These are phyloP conservation scores for Aurelia coerulea DNA, from an alignment of 30 jellyfish, hydroid and myxozoan species.

Conservation along the genomic window DNA sequence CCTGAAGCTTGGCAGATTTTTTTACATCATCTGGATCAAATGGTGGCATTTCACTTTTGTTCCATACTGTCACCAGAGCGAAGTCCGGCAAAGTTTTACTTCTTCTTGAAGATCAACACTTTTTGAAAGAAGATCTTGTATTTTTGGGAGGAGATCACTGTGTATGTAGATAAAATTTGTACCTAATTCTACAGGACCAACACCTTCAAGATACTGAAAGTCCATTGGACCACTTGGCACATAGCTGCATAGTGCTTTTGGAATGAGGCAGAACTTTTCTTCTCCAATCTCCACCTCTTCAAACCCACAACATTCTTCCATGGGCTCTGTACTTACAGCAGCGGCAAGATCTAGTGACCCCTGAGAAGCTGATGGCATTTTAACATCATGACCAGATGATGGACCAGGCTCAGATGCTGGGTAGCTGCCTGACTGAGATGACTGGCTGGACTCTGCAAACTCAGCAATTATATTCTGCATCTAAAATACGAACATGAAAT, in stretches of 20 bases:
- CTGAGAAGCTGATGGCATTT: slow-evolving; percentile 10
- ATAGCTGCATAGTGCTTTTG: not conserved
- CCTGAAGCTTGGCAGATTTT: slow-evolving; percentile 8
- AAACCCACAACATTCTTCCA: not conserved
- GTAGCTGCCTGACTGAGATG: slow-evolving; percentile 9
- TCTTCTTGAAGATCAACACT: slow-evolving; percentile 15
- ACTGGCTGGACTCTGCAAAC: not conserved
- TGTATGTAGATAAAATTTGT: not conserved
- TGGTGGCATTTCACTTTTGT: not conserved
- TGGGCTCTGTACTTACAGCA: not conserved
- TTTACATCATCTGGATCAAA: slow-evolving; percentile 29
- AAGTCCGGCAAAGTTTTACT: not conserved
- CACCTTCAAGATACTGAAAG: not conserved
- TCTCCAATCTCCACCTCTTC: slow-evolving; percentile 2
- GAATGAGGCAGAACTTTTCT: not conserved
- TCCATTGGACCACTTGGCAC: not conserved
- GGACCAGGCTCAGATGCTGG: not conserved
- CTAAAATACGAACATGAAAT: not conserved
- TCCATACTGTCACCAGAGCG: not conserved
- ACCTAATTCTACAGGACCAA: slow-evolving; percentile 20
- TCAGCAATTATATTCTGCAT: slow-evolving; percentile 8
- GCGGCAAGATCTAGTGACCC: not conserved
- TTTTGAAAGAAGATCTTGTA: not conserved
- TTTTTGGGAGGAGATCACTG: slow-evolving; percentile 7
- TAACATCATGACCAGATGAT: not conserved